These are phyloP conservation scores for Drosophila repleta DNA, from an alignment of 1,140 invertebrate genomes.

Conservation along the genomic window DNA sequence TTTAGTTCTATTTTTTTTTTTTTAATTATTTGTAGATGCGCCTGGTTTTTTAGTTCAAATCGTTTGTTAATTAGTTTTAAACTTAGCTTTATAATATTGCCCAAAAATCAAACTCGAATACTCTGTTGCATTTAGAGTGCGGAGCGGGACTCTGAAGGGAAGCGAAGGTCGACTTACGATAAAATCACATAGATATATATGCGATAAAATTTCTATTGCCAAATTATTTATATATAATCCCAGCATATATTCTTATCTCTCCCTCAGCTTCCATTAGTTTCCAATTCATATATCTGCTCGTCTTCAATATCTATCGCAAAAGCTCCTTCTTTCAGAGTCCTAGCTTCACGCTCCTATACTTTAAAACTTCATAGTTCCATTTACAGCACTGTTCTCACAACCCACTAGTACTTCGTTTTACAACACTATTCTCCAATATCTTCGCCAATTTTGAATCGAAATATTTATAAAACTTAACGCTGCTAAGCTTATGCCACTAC, in stretches of 20 bases:
- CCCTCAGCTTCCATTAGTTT: too few relatives aligned
- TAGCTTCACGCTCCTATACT: neutral
- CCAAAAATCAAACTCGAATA: slow-evolving; percentile 56
- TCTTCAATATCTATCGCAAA: too few relatives aligned
- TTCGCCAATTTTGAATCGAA: slow-evolving; percentile 23
- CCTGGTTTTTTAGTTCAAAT: slow-evolving; percentile 72
- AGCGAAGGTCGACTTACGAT: too few relatives aligned
- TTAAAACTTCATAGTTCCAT: neutral
- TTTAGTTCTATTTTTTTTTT: neutral
- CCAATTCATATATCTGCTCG: too few relatives aligned
- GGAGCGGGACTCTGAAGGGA: neutral
- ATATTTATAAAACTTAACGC: slow-evolving; percentile 11
- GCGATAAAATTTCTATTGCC: too few relatives aligned
- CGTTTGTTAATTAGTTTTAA: slow-evolving; percentile 81
- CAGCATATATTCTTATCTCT: too few relatives aligned
- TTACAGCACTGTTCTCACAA: neutral
- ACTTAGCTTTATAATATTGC: slow-evolving; percentile 54
- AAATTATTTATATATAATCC: too few relatives aligned
- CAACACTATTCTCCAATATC: slow-evolving; percentile 13
- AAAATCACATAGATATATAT: too few relatives aligned
- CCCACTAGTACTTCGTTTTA: neutral
- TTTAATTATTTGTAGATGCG: slow-evolving; percentile 26
- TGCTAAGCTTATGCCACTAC: neutral
- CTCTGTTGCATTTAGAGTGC: slow-evolving; percentile 43
- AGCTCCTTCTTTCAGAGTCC: neutral